Conservation (phyloP, 2,888 invertebrate species). For the Andrena trimmerana region DNA sequence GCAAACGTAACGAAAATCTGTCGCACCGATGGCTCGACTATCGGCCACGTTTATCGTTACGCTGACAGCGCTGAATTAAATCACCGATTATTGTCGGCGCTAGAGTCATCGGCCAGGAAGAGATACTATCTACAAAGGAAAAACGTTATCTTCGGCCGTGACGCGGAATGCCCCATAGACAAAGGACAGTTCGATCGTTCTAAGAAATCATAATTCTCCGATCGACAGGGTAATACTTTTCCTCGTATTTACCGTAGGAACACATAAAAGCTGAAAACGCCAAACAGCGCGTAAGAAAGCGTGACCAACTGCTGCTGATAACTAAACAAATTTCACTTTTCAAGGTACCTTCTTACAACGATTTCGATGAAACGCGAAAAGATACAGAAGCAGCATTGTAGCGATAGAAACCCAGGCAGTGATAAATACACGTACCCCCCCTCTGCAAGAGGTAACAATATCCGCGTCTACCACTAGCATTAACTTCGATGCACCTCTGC, state of each 20-base stretch:
- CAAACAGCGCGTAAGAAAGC: constrained; percentile 5
- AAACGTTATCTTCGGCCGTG: constrained; percentile 29
- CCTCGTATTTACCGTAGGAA: neutral
- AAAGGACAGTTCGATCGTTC: neutral
- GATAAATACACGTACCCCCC: no score
- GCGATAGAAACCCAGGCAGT: neutral
- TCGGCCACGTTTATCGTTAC: neutral
- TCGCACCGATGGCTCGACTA: no score
- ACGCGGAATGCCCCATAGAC: neutral
- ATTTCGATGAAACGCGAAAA: neutral
- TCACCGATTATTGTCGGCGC: no score
- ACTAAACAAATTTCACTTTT: constrained; percentile 5
- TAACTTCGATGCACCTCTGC: no score
- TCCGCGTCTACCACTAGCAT: no score
- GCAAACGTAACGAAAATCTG: neutral
- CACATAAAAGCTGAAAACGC: neutral
- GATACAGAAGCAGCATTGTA: neutral
- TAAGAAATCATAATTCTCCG: neutral
- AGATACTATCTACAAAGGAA: constrained; percentile 1
- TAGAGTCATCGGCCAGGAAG: neutral
- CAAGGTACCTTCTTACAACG: neutral
- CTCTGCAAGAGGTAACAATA: no score
- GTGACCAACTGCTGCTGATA: constrained; percentile 6
- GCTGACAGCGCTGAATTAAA: neutral
- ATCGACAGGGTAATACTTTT: neutral